Conservation (phyloP, 2,113 vertebrate species). For the Toxostoma redivivum region DNA sequence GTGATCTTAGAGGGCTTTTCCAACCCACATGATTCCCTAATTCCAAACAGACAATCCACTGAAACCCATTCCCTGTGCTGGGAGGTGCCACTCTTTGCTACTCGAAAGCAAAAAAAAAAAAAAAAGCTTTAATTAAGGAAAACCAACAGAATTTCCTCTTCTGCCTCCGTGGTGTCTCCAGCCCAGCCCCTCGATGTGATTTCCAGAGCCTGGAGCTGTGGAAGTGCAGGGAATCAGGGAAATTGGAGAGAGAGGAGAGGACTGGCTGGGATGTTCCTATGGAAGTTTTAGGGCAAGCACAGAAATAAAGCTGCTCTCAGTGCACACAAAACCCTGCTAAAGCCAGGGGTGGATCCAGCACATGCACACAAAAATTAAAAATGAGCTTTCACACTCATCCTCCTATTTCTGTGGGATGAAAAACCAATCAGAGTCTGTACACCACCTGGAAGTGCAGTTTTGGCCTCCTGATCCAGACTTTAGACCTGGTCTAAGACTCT, state of each 20-base stretch:
- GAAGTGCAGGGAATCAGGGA: background rate
- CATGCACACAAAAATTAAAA: background rate
- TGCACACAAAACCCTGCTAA: background rate
- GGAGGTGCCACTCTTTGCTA: background rate
- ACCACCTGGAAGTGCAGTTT: fast-evolving
- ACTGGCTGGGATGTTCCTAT: background rate
- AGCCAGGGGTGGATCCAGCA: background rate
- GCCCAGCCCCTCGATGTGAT: background rate
- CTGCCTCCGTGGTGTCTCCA: background rate
- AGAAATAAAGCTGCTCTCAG: background rate
- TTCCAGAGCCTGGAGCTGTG: background rate
- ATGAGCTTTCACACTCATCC: background rate
- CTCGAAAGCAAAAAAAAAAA: background rate
- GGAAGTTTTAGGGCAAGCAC: background rate
- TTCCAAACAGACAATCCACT: background rate
- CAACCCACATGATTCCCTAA: background rate
- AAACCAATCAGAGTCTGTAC: background rate
- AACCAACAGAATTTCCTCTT: background rate
- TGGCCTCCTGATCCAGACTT: background rate
- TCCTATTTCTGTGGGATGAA: fast-evolving
- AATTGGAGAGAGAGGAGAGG: background rate
- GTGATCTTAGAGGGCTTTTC: background rate
- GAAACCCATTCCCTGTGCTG: background rate
- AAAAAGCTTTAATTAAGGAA: background rate
- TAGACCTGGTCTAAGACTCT: too few species aligned